Base-by-base conservation (phyloP, 2,888 invertebrate species). In the Patella depressa region DNA sequence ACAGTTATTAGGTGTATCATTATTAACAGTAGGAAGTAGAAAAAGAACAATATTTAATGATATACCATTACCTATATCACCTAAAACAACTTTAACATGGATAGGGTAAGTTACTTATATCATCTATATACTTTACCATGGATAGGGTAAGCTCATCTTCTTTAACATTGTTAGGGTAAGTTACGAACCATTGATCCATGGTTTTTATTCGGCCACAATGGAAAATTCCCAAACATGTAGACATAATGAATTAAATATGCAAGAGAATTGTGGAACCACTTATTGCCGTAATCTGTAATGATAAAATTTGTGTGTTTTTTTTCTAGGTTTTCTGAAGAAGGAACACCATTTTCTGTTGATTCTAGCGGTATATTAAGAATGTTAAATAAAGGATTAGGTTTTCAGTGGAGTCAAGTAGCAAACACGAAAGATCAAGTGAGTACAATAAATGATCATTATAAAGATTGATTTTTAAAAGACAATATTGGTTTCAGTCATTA, bases 311-410 rank as follows among this genome's bases (percentile, higher is more conserved):
- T n/a, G 59, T 17, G n/a, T 71, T 73, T 74, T 15, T 80, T 29
- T 82, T 97, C 84, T 95, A 84, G 98, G 95, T 95, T 95, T 83
- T 94, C 95, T 0, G 97, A 96, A 89, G 94, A 94, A 79, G 96
- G 97, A 0, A 95, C 96, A 0, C 96, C 97, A 0, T 94, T 94
- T 53, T 93, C 94, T 24, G 93, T 94, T 89, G 98, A 98, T 92
- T 95, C 95, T 7, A 93, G 94, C 59, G 98, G 98, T 0, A 90
- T 95, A 74, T 89, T 98, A 54, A 93, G 95, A 77, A 91, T 97
- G 85, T 94, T 95, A 85, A 94, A 95, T 82, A 92, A 94, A 34
- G 92, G 84, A 3, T 86, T 94, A 78, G 94, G 94, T 75, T 94
- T 94, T 65, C 92, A 94, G 7, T 98, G 98, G 98, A 93, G 95